A percentile compares a stretch with the other conserved stretches of the same genome.
These are phyloP conservation scores for Cancer borealis DNA, from an alignment of 2,888 invertebrate species.

Conservation along the genomic window DNA sequence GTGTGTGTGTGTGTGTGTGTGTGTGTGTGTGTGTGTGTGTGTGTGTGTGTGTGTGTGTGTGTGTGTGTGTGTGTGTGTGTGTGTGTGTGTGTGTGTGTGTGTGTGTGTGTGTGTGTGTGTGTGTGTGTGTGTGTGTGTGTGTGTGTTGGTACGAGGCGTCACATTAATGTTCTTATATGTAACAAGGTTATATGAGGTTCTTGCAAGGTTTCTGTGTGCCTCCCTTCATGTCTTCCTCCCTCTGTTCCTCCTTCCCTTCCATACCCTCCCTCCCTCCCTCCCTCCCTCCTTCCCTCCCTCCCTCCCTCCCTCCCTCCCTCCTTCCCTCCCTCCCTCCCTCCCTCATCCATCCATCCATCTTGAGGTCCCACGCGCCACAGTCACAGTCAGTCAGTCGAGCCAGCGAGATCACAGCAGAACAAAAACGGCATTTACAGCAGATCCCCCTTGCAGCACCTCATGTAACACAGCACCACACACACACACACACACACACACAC, in stretches of 20 bases:
- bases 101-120: conserved; percentile 22
- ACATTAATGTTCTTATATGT: conserved; percentile 60
- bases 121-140: conserved; percentile 37
- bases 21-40: conserved; percentile 20
- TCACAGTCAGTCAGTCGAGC: neutral
- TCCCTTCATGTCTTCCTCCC: neutral
- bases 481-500: too few species aligned
- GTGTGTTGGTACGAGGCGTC: neutral
- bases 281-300: neutral
- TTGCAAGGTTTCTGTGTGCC: conserved; percentile 50
- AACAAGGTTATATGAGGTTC: conserved; percentile 60
- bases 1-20: conserved; percentile 37
- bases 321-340: neutral
- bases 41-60: neutral
- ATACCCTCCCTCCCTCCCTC: neutral
- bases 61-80: conserved; percentile 40
- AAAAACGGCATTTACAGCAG: too few species aligned
- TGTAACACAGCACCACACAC: too few species aligned
- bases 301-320: neutral
- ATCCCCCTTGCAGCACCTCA: too few species aligned
- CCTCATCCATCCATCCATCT: too few species aligned
- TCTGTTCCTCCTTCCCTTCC: neutral
- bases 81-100: neutral
- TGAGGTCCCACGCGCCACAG: neutral
- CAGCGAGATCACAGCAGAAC: too few species aligned